Conservation (phyloP, 2,797 vertebrate genomes). For the Hirundo rustica region DNA sequence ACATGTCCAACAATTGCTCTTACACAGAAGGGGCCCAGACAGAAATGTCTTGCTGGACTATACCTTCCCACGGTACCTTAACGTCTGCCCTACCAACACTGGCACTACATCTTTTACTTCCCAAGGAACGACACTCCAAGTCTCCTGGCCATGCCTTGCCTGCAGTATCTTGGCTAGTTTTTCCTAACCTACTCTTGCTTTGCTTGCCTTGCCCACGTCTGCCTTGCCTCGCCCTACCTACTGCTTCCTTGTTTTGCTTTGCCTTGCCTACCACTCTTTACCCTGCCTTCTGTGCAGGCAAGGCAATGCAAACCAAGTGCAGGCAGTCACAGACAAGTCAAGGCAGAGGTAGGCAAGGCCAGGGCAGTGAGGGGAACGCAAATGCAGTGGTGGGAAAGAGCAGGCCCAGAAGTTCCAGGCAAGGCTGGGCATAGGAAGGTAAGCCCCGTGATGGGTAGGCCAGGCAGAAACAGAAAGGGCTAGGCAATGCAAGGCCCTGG, state of each 20-base stretch:
- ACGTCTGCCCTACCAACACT: not conserved
- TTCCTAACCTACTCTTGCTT: not conserved
- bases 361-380: not conserved
- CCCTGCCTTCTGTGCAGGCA: not conserved
- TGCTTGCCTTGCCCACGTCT: not conserved
- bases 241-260: not conserved
- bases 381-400: not conserved
- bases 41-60: not conserved
- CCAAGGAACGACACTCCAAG: accelerated
- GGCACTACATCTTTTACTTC: not conserved
- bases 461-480: not conserved
- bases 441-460: not conserved
- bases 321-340: not conserved
- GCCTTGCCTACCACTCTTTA: not conserved
- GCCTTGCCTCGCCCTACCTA: not conserved
- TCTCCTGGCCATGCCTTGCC: not conserved
- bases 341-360: not conserved
- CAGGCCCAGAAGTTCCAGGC: not conserved
- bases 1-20: not conserved
- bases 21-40: not conserved
- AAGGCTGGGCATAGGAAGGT: not conserved
- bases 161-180: not conserved
- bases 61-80: too few species aligned
- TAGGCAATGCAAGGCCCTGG: not conserved
- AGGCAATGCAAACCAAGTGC: not conserved